A percentile compares a stretch with the other conserved stretches of the same genome.
Conservation (phyloP, 2,113 vertebrate species). For the Euleptes europaea region DNA sequence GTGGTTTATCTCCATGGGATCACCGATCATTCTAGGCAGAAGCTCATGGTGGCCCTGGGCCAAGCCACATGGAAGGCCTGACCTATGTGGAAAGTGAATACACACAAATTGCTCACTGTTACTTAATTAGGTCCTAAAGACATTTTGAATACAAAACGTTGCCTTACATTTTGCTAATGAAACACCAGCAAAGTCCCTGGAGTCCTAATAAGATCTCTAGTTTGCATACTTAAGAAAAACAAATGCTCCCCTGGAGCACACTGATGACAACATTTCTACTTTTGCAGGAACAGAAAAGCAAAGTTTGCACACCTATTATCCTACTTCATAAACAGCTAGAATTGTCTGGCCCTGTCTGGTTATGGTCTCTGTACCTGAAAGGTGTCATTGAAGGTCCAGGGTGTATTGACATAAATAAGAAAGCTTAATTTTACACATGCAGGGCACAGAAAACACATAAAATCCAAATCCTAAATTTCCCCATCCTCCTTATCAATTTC, state of each 20-base stretch:
- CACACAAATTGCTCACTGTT: not conserved
- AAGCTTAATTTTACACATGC: not conserved
- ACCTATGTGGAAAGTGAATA: not conserved
- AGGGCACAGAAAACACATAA: not conserved
- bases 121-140: conserved; percentile 23
- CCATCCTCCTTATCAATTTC: not conserved
- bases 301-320: not conserved
- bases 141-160: conserved; percentile 2
- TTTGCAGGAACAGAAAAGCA: not conserved
- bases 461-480: not conserved
- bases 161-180: not conserved
- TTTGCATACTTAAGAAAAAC: conserved; percentile 5
- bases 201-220: conserved; percentile 2
- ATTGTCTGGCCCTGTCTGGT: not conserved
- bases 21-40: not conserved
- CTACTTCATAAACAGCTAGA: not conserved
- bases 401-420: not conserved
- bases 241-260: not conserved
- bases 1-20: not conserved
- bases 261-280: not conserved
- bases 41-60: not conserved
- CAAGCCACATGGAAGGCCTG: not conserved
- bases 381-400: not conserved
- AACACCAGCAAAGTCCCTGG: conserved; percentile 10
- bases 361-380: not conserved